Evolutionary conservation across 2,888 invertebrate species (phyloP).

Genomic region (Amphipoea oculea): DNA sequence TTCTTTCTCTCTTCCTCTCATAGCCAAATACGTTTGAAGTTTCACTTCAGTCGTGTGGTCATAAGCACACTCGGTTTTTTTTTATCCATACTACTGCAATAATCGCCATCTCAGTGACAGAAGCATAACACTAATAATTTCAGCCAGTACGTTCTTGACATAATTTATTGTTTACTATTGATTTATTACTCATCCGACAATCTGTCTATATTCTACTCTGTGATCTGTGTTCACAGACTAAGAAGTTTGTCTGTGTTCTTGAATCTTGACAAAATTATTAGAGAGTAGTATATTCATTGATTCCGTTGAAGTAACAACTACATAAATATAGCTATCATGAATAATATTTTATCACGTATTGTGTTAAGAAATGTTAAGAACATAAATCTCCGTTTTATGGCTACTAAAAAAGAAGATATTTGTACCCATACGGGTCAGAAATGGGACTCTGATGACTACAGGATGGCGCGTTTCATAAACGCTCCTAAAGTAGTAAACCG

Average conservation of each 20-base stretch:
- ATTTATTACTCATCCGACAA: not conserved
- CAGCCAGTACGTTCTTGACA: not conserved
- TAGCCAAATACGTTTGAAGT: too few species aligned
- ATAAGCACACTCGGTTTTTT: too few species aligned
- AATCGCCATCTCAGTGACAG: not conserved
- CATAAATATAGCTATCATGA: constrained; percentile 6
- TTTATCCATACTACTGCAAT: not conserved
- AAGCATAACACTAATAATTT: not conserved
- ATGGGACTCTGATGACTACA: constrained; percentile 46
- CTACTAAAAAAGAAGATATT: constrained; percentile 46
- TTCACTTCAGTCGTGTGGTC: too few species aligned
- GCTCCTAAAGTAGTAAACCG: constrained; percentile 42
- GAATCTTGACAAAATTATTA: not conserved
- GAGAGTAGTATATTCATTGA: too few species aligned
- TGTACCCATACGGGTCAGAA: constrained; percentile 42
- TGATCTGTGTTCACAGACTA: not conserved
- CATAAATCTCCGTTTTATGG: constrained; percentile 27
- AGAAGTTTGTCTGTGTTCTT: not conserved
- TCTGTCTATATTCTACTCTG: too few species aligned
- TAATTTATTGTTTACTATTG: not conserved
- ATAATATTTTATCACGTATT: constrained; percentile 3
- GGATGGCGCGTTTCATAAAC: constrained; percentile 40
- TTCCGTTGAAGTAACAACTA: not conserved
- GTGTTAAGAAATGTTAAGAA: constrained; percentile 10
- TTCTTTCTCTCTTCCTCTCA: too few species aligned